Percentiles rank a stretch among this genome's conserved stretches.
Conservation (phyloP, 2,888 invertebrate genomes). For the Trichogramma evanescens region DNA sequence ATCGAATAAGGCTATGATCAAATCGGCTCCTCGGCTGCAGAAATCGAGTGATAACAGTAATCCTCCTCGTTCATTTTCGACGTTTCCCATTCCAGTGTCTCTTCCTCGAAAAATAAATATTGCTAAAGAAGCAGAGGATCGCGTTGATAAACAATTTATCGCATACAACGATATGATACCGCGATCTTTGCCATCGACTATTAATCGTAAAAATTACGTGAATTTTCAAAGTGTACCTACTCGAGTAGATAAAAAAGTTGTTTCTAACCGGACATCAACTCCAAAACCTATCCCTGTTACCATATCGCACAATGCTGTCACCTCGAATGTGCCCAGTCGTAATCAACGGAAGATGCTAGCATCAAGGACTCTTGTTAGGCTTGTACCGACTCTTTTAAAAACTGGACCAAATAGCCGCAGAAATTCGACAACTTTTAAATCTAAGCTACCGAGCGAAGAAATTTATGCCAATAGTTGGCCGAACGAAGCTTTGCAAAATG, state of each 20-base stretch:
- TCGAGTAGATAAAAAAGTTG: no score
- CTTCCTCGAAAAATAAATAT: no score
- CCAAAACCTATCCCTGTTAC: not conserved
- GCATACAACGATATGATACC: no score
- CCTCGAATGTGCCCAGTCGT: not conserved
- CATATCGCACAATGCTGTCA: not conserved
- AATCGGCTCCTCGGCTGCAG: not conserved
- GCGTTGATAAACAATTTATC: no score
- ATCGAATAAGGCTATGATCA: not conserved
- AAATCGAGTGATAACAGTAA: not conserved
- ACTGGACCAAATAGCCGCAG: slow-evolving; percentile 2
- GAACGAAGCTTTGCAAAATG: slow-evolving; percentile 30
- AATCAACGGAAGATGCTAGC: slow-evolving; percentile 5
- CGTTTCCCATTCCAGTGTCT: slow-evolving; percentile 3
- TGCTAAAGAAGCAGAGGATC: no score
- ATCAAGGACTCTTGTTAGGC: slow-evolving; percentile 18
- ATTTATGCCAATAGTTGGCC: slow-evolving; percentile 38
- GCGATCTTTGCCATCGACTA: no score
- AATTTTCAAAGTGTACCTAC: no score
- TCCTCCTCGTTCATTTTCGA: not conserved
- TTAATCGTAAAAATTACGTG: no score
- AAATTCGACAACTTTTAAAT: slow-evolving; percentile 10
- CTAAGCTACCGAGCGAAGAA: slow-evolving; percentile 5
- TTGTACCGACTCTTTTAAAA: slow-evolving; percentile 16
- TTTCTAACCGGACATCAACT: no score